Conservation (phyloP, 2,113 vertebrate genomes). For the Falco punctatus region DNA sequence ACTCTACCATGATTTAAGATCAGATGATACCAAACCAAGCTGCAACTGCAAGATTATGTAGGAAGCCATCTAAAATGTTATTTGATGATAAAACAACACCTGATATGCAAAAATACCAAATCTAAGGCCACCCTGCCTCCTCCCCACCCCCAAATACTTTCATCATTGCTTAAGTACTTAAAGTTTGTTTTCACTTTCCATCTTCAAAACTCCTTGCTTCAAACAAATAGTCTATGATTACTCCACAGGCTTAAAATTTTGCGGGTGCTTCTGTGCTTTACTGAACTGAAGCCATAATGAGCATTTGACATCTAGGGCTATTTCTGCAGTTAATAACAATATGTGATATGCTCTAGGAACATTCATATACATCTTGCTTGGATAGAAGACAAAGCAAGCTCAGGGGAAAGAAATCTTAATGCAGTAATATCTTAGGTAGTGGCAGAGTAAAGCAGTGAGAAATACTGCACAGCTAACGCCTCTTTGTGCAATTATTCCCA, state of each 20-base stretch:
- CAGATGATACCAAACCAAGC: not conserved
- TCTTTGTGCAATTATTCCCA: conserved; percentile 40
- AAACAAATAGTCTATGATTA: not conserved
- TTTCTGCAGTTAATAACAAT: conserved; percentile 14
- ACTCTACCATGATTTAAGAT: not conserved
- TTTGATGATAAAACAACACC: not conserved
- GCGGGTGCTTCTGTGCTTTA: not conserved
- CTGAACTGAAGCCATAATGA: not conserved
- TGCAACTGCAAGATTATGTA: not conserved
- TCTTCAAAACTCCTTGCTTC: not conserved
- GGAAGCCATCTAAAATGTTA: not conserved
- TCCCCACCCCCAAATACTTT: not conserved
- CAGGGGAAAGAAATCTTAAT: not conserved
- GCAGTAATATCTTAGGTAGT: conserved; percentile 26
- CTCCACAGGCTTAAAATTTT: not conserved
- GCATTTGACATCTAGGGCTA: not conserved
- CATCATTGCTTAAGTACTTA: not conserved
- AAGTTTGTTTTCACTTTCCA: not conserved
- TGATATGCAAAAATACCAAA: not conserved
- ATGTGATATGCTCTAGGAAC: not conserved
- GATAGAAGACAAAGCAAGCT: conserved; percentile 32
- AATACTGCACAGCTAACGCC: conserved; percentile 1
- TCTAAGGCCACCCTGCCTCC: not conserved
- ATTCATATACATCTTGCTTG: conserved; percentile 11
- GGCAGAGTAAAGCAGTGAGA: conserved; percentile 24